phyloP scores from a whole-genome alignment of 2,888 invertebrate genomes.

The Cyrtodaria siliqua region DNA sequence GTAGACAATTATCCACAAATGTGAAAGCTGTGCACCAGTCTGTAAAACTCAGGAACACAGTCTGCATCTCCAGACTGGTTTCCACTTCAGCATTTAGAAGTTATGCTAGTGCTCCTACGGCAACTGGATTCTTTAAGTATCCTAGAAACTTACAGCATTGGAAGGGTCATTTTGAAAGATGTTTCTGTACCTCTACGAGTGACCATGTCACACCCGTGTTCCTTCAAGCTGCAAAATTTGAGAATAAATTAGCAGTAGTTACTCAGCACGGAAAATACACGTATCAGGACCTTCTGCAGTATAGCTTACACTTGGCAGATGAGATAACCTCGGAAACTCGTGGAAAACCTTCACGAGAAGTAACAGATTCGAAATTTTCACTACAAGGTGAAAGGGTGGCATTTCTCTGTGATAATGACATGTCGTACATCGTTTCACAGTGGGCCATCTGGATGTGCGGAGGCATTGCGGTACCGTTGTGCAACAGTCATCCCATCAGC shows the following conservation, averaged over 20 bases:
- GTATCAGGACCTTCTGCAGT: conserved; percentile 87
- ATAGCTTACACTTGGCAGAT: conserved; percentile 72
- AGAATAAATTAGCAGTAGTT: conserved; percentile 88
- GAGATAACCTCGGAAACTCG: conserved; percentile 41
- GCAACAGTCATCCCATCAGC: conserved; percentile 90
- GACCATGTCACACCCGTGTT: conserved; percentile 75
- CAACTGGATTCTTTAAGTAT: too few species aligned
- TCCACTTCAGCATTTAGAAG: too few species aligned
- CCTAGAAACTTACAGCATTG: too few species aligned
- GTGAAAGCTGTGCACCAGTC: too few species aligned
- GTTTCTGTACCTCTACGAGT: not conserved
- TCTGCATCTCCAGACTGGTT: too few species aligned
- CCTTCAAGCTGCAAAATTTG: conserved; percentile 74
- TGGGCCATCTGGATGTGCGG: conserved; percentile 97
- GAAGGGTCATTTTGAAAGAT: too few species aligned
- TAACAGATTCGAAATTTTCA: conserved; percentile 12
- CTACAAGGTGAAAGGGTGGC: conserved; percentile 73
- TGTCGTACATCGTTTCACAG: conserved; percentile 92
- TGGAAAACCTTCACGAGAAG: conserved; percentile 2
- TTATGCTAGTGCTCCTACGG: too few species aligned
- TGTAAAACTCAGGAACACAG: too few species aligned
- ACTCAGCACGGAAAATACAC: conserved; percentile 92
- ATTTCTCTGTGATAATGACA: conserved; percentile 92
- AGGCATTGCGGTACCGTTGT: conserved; percentile 94
- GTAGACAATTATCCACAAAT: too few species aligned